Base-by-base conservation (phyloP, 2,888 invertebrate genomes). In the Caenorhabditis zanzibari region DNA sequence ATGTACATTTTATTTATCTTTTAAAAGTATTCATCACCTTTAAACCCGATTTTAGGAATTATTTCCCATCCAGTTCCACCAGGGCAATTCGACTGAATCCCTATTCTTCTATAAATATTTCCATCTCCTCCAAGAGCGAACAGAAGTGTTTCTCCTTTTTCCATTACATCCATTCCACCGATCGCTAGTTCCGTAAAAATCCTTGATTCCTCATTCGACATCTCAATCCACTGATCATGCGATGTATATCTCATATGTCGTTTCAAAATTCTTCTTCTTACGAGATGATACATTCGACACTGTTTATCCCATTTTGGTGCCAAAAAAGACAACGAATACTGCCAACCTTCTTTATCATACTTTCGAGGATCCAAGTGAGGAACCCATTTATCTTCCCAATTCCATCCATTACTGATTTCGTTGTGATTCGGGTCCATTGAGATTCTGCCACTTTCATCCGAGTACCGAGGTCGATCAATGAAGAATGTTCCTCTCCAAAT, bases 361-460 rank as follows among this genome's bases (percentile, higher is more conserved):
- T 47, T 72, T 12, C 82, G 41, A 6, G 64, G 68, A 49, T 83
- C 80, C 4, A 76, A 28, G 22, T 83, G 66, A 16, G 85, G 72
- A 22, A 38, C 54, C 85, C 87, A 85, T 24, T 83, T 75, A 38
- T 87, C 87, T 63, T 86, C 86, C 87, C 87, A 87, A 64, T 84
- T 76, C 87, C 87, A 87, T 10, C 85, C 68, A 0, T 75, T 59
- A 1, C 63, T 44, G 12, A 81, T 52, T 61, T 68, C 79, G 32
- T 72, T 66, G 2, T 22, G 19, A 14, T 38, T 49, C 24, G 69
- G 44, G 73, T 77, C 68, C 9, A 41, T 66, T 12, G 63, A 19
- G 1, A 58, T 47, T 47, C 16, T 16, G 0, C 79, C 81, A 26
- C 58, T 61, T 72, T 83, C 80, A 32, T 83, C 83, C 2, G 87